Conservation (phyloP, 1,140 invertebrate species). For the Drosophila bocqueti region DNA sequence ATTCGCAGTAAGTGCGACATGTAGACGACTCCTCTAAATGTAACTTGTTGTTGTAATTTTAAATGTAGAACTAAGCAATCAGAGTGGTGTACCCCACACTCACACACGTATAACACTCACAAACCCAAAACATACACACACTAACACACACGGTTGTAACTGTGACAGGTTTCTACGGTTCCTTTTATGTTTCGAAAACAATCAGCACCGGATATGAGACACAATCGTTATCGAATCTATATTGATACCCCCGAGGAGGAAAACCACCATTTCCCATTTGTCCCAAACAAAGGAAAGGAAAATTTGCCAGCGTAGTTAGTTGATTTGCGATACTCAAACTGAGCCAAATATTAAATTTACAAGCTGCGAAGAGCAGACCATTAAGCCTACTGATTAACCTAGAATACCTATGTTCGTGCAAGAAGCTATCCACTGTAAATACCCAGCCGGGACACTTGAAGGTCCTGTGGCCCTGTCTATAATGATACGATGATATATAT, state of each 20-base stretch:
- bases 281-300: not conserved
- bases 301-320: slow-evolving; percentile 67
- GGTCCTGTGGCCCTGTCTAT: slow-evolving; percentile 46
- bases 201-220: slow-evolving; percentile 58
- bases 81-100: slow-evolving; percentile 29
- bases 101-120: slow-evolving; percentile 16
- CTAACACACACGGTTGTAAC: slow-evolving; percentile 67
- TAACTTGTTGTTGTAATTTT: slow-evolving; percentile 81
- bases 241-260: slow-evolving; percentile 24
- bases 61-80: slow-evolving; percentile 74
- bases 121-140: slow-evolving; percentile 14
- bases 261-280: slow-evolving; percentile 8
- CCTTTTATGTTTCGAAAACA: slow-evolving; percentile 69
- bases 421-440: slow-evolving; percentile 59
- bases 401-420: slow-evolving; percentile 48
- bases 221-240: slow-evolving; percentile 62
- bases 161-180: slow-evolving; percentile 77
- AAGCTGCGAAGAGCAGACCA: slow-evolving; percentile 39
- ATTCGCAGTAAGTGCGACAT: slow-evolving; percentile 35
- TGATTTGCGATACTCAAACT: slow-evolving; percentile 73
- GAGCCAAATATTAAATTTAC: slow-evolving; percentile 76
- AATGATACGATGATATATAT: slow-evolving; percentile 25
- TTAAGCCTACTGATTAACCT: slow-evolving; percentile 49
- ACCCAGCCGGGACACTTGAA: slow-evolving; percentile 17
- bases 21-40: slow-evolving; percentile 74